Conservation (phyloP, 2,888 invertebrate species). For the Brachyptera risi region DNA sequence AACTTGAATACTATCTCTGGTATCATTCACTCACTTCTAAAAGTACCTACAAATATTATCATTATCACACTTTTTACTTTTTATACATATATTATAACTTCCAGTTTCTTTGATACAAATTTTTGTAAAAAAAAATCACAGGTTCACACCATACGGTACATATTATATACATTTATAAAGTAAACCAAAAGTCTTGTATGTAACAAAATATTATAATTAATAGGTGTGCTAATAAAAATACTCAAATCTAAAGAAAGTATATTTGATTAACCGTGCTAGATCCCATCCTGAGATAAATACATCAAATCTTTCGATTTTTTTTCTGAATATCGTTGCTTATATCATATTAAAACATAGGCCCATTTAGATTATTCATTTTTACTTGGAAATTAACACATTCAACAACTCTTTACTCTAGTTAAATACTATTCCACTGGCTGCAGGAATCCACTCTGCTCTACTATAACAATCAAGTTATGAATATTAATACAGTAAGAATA, state of each 20-base stretch:
- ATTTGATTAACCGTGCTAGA: too few relatives aligned
- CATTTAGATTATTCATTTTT: too few relatives aligned
- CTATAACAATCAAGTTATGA: too few relatives aligned
- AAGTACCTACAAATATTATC: not conserved
- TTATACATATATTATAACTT: slow-evolving; percentile 30
- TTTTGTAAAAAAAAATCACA: slow-evolving; percentile 31
- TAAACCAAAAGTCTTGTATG: slow-evolving; percentile 20
- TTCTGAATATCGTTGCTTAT: too few relatives aligned
- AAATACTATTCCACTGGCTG: too few relatives aligned
- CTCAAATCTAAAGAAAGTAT: slow-evolving; percentile 17
- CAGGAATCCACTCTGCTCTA: too few relatives aligned
- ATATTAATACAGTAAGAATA: too few relatives aligned
- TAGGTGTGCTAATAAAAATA: slow-evolving; percentile 29
- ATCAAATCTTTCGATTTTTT: too few relatives aligned
- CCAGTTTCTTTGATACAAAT: slow-evolving; percentile 33
- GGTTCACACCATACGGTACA: not conserved
- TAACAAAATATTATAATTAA: not conserved
- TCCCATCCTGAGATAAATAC: too few relatives aligned
- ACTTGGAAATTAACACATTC: too few relatives aligned
- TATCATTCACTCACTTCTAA: slow-evolving; percentile 11
- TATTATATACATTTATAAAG: slow-evolving; percentile 22
- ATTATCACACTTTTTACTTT: slow-evolving; percentile 29
- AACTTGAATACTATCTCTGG: not conserved
- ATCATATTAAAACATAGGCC: too few relatives aligned
- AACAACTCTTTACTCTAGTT: too few relatives aligned